phyloP scores from a whole-genome alignment of 2,113 vertebrate species.

The Cinclus cinclus region DNA sequence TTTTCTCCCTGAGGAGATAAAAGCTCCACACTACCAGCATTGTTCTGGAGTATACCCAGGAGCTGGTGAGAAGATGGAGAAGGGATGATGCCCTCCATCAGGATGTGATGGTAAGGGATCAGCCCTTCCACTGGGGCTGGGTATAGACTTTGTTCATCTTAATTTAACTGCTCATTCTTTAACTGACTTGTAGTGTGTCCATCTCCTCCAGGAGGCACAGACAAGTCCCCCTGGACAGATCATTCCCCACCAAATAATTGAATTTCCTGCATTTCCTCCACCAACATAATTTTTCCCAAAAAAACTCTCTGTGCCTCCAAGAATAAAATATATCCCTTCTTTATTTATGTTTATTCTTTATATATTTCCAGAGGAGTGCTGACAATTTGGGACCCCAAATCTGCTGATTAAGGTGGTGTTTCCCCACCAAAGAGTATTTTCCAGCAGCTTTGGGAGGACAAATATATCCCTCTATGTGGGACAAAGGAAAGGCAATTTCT shows the following conservation, averaged over 20 bases:
- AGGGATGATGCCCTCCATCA: too few species aligned
- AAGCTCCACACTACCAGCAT: background rate
- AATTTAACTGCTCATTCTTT: background rate
- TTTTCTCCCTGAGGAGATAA: background rate
- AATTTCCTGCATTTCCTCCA: background rate
- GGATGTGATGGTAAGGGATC: accelerated
- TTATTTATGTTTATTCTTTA: background rate
- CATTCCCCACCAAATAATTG: background rate
- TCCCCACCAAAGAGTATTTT: background rate
- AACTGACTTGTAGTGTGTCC: background rate
- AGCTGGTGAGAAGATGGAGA: background rate
- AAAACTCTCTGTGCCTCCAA: background rate
- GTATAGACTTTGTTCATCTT: accelerated
- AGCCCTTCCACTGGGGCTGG: background rate
- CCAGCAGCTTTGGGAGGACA: background rate
- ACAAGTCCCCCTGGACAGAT: background rate
- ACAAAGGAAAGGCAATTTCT: background rate
- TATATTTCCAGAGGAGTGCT: accelerated
- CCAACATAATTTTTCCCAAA: background rate
- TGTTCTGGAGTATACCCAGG: accelerated
- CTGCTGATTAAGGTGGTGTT: background rate
- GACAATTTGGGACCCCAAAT: background rate
- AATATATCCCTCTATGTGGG: accelerated
- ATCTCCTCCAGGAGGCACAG: background rate
- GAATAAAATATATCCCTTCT: background rate